phyloP scores from a whole-genome alignment of 2,113 vertebrate species.

The Panthera leo region DNA sequence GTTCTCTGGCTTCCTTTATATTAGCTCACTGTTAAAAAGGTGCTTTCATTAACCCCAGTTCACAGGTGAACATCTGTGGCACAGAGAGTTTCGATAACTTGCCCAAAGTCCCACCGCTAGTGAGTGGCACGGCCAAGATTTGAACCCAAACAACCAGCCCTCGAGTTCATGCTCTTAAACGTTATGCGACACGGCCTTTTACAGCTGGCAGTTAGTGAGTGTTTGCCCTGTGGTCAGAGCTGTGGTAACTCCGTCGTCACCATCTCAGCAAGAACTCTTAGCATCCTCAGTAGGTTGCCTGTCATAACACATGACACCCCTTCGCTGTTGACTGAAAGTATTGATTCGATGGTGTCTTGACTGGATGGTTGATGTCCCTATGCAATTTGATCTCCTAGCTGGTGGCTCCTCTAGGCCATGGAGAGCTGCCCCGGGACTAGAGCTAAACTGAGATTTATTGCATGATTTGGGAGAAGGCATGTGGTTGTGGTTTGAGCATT shows the following conservation, averaged over 20 bases:
- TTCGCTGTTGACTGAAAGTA: not conserved
- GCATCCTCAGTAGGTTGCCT: not conserved
- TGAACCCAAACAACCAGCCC: not conserved
- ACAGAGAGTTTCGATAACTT: not conserved
- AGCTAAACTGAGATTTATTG: not conserved
- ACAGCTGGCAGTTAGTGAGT: not conserved
- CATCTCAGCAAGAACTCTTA: not conserved
- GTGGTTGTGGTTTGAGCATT: not conserved
- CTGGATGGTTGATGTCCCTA: not conserved
- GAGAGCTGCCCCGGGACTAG: not conserved
- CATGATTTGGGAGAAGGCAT: not conserved
- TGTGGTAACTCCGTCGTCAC: not conserved
- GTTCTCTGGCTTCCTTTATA: not conserved
- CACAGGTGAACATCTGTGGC: not conserved
- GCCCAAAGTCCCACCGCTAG: not conserved
- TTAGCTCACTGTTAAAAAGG: not conserved
- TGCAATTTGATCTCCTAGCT: not conserved
- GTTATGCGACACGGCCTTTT: not conserved
- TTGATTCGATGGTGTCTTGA: not conserved
- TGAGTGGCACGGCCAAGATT: not conserved
- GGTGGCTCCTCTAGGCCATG: not conserved
- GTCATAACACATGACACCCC: too few species aligned
- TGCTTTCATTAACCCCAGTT: not conserved
- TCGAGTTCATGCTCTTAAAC: not conserved
- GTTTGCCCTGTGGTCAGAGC: not conserved